Base-by-base conservation (phyloP, 2,797 vertebrate species). In the Tapera naevia region DNA sequence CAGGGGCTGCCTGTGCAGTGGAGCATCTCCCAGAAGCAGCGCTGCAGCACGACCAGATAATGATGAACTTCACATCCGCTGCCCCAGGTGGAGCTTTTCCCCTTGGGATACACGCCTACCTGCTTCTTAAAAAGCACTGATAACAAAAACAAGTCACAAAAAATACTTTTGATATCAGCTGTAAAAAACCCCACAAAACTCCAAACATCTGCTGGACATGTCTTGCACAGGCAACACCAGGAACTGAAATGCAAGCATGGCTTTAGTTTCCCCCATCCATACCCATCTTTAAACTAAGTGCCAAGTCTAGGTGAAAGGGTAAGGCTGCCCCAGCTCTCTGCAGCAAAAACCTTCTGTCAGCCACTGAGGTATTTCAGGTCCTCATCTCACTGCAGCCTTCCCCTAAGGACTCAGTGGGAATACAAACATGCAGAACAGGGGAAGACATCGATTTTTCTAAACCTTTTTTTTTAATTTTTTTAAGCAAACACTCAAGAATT, bases 51-150 rank as follows among this genome's bases (percentile, higher is more conserved):
- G 21, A 51, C 28, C 66, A 15, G 28, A 41, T 39, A 28, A 65
- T 30, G 83, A 69, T 5, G 39, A 73, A 30, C 46, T 18, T 84
- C 65, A 61, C 62, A 69, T 43, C 94, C 81, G 58, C 2, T 24
- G 65, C 58, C 75, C 84, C 43, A 61, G 51, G 70, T 2, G 53
- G 13, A 78, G 73, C 69, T 67, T 72, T 76, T 48, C 93, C 86
- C 86, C 15, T 45, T 35, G 57, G 91, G 97, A 95, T 95, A 95
- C 82, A 91, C 90, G 43, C 71, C 67, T 93, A 43, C 71, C 67
- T 93, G 93, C 95, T 96, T 96, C 94, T 93, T 65, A 65, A 96
- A 96, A 94, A 97, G 97, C 97, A 96, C 78, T 96, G 91, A 8
- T 89, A 86, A 94, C 33, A 4, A 95, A 90, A 97, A 96, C 64